phyloP scores from a whole-genome alignment of 2,888 invertebrate species.

The Pegoplata infirma region DNA sequence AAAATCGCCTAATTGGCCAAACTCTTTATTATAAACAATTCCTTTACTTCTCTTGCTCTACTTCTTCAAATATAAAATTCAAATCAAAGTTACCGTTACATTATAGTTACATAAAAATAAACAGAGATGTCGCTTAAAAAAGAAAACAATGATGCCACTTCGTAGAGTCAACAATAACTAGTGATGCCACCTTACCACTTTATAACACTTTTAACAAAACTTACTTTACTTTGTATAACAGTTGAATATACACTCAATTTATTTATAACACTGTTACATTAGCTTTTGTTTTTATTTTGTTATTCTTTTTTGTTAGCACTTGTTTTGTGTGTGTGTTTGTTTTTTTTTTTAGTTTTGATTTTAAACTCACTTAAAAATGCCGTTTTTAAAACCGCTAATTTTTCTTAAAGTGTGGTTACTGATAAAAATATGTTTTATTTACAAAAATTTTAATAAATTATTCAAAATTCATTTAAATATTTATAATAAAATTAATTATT shows the following conservation, averaged over 20 bases:
- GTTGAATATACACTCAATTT: no score
- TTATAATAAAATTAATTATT: constrained; percentile 25
- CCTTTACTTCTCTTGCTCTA: no score
- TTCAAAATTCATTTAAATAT: background rate
- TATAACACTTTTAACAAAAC: background rate
- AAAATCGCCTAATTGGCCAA: no score
- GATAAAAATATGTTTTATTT: constrained; percentile 1
- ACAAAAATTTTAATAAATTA: background rate
- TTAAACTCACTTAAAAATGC: constrained; percentile 55
- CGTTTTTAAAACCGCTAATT: constrained; percentile 66
- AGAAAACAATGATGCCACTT: background rate
- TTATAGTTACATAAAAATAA: no score
- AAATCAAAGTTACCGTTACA: no score
- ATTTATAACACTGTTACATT: no score
- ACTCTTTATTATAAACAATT: no score
- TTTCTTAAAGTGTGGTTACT: constrained; percentile 37
- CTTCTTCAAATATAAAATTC: no score
- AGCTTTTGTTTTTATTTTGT: background rate
- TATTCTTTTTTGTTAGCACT: no score
- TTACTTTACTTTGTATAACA: no score
- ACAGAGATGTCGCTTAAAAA: no score
- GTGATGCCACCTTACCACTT: background rate
- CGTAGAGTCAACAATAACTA: background rate
- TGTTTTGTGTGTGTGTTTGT: no score
- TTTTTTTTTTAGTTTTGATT: constrained; percentile 45